These are phyloP conservation scores for Drosophila bocqueti DNA, from an alignment of 1,140 invertebrate species.

Conservation along the genomic window DNA sequence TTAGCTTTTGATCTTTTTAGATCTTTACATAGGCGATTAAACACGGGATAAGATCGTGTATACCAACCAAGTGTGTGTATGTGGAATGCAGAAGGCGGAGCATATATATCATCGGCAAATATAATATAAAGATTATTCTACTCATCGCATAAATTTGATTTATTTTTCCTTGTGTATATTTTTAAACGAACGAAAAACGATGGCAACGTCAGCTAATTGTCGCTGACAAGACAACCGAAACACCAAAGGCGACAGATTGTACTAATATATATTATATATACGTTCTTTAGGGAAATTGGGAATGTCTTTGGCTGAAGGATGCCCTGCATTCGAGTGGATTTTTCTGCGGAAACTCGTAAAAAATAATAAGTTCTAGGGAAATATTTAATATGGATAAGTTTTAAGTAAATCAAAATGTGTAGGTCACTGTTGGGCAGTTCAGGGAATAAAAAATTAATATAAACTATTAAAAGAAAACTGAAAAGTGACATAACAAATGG, in stretches of 20 bases:
- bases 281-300: background rate
- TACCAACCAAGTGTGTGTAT: slow-evolving; percentile 33
- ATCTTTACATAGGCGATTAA: slow-evolving; percentile 39
- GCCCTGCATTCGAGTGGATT: slow-evolving; percentile 1
- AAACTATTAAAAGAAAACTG: too few species aligned
- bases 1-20: slow-evolving; percentile 44
- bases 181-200: slow-evolving; percentile 52
- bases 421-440: background rate
- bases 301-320: slow-evolving; percentile 11
- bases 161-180: slow-evolving; percentile 70
- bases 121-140: slow-evolving; percentile 33
- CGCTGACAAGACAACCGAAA: slow-evolving; percentile 63
- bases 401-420: background rate
- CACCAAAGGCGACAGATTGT: slow-evolving; percentile 20
- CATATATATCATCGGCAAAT: slow-evolving; percentile 24
- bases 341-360: background rate
- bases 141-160: slow-evolving; percentile 75
- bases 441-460: background rate
- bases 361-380: background rate
- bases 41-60: slow-evolving; percentile 41
- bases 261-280: slow-evolving; percentile 16
- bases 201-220: slow-evolving; percentile 71
- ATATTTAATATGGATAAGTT: background rate
- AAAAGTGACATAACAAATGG: too few species aligned
- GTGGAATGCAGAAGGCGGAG: slow-evolving; percentile 12